These are phyloP conservation scores for Vanessa atalanta DNA, from an alignment of 1,140 invertebrate species.

Conservation along the genomic window DNA sequence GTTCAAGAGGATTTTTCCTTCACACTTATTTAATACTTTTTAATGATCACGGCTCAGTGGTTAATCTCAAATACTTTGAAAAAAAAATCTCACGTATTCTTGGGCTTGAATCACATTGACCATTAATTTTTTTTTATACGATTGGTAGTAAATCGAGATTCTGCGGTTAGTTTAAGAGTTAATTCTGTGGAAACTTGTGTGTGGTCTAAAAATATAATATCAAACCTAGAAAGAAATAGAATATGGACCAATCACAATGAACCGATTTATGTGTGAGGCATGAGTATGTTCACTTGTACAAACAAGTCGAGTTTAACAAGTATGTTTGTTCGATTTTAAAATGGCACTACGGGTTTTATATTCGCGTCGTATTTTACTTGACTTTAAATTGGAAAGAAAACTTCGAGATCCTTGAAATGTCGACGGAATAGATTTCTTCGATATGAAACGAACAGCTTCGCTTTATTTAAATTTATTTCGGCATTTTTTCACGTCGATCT, in stretches of 20 bases:
- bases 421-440: background rate
- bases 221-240: background rate
- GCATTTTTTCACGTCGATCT: too few relatives aligned
- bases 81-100: too few relatives aligned
- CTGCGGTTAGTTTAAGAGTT: too few relatives aligned
- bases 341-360: background rate
- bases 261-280: background rate
- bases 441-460: too few relatives aligned
- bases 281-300: background rate
- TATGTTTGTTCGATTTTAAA: conserved; percentile 5
- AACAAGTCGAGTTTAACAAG: conserved; percentile 1
- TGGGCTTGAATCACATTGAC: too few relatives aligned
- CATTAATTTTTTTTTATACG: too few relatives aligned
- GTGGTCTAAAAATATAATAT: background rate
- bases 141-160: too few relatives aligned
- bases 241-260: background rate
- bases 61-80: too few relatives aligned
- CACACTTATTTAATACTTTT: too few relatives aligned
- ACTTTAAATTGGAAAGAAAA: background rate
- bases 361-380: background rate
- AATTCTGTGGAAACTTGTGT: background rate
- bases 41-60: too few relatives aligned
- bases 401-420: background rate
- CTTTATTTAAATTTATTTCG: too few relatives aligned
- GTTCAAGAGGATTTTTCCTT: too few relatives aligned